Evolutionary conservation across 2,888 invertebrate species (phyloP), one percentile per base, ranked within the genome.

Genomic region (Agrochola macilenta): DNA sequence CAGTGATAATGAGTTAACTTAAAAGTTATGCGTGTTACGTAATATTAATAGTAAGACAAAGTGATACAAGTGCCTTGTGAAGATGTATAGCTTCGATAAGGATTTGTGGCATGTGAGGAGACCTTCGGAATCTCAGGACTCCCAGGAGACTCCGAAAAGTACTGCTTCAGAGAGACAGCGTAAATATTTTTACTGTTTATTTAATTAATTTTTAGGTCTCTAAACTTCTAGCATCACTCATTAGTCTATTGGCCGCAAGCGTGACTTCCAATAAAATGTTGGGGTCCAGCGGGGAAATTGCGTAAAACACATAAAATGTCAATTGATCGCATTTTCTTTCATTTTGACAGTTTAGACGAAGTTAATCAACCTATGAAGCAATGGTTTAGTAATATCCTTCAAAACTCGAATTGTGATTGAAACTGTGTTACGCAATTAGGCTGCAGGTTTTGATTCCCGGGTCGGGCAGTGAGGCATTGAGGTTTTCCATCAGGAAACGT

Each of bases 1-100:
- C 39, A 82, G 65, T 80, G 84, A 87, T 87, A 81, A 88, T 88
- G 78, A 76, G 72, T 84, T 71, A 78, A 61, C 77, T 35, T n/a
- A 39, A 72, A 71, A 66, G 54, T 69, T 68, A 76, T 84, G 75
- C 49, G 84, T 87, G 83, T 66, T 79, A 65, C 52, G 39, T 81
- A 63, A 79, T 64, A 82, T 70, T 74, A 68, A 66, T 20, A 76
- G 71, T 85, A 68, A 52, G 76, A 69, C 66, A 68, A 58, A 77
- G 79, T 83, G 74, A 74, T 68, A 74, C 63, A 54, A 78, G 86
- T 87, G 85, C 74, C 82, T 85, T 83, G 79, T 79, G 85, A 89
- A 82, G 75, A 96, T 96, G 96, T 96, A 94, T 82, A 96, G 96
- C 89, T 96, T 96, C 85, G 96, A 96, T 88, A 95, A 95, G 87